Evolutionary conservation across 2,888 invertebrate genomes (phyloP).

Genomic region (Leucozona laternaria): DNA sequence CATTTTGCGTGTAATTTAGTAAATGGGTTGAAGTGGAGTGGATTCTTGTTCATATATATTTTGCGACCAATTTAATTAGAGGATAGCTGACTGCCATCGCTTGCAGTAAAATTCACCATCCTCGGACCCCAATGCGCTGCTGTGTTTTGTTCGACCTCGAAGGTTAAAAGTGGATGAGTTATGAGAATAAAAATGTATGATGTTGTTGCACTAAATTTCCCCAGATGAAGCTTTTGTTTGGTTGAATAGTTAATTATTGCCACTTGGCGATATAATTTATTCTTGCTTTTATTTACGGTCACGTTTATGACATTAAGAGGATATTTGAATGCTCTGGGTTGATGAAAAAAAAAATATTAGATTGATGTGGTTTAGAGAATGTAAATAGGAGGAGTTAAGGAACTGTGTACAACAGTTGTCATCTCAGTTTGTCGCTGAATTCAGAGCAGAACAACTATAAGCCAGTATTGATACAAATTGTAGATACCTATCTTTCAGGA

Average conservation of each 20-base stretch:
- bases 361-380: not conserved
- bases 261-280: conserved; percentile 7
- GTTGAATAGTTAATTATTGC: conserved; percentile 23
- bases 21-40: conserved; percentile 70
- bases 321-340: not conserved
- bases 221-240: conserved; percentile 5
- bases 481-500: too few relatives aligned
- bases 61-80: conserved; percentile 63
- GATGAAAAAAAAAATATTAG: not conserved
- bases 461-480: too few relatives aligned
- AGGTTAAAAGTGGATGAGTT: conserved; percentile 26
- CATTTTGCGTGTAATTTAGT: conserved; percentile 73
- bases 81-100: conserved; percentile 7
- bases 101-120: not conserved
- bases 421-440: too few relatives aligned
- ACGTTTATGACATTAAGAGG: conserved; percentile 7
- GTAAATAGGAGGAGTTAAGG: too few relatives aligned
- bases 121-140: not conserved
- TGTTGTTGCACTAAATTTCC: not conserved
- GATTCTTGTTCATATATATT: conserved; percentile 51
- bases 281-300: not conserved
- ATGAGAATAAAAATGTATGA: conserved; percentile 19
- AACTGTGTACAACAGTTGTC: too few relatives aligned
- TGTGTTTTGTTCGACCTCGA: not conserved
- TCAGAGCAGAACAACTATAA: too few relatives aligned